Percentiles rank a stretch among this genome's conserved stretches.
These are phyloP conservation scores for Cryptomyrus ogoouensis DNA, from an alignment of 2,113 vertebrate species.

Conservation along the genomic window DNA sequence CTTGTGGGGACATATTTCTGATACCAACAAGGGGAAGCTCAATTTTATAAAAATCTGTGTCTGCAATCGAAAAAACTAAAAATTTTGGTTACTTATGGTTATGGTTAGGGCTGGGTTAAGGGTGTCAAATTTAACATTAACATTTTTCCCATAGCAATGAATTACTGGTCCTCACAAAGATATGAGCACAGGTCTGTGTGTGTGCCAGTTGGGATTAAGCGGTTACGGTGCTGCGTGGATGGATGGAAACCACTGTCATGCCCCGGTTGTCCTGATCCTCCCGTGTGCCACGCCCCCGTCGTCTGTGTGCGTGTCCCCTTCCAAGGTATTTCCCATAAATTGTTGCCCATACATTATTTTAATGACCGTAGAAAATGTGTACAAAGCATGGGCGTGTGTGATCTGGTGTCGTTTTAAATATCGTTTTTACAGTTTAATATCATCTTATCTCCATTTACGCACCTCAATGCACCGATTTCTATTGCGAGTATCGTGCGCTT, in stretches of 20 bases:
- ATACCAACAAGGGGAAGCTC: not conserved
- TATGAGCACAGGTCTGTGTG: not conserved
- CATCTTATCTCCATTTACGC: not conserved
- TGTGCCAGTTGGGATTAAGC: no score
- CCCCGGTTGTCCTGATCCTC: no score
- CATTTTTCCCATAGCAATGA: no score
- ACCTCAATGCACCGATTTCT: not conserved
- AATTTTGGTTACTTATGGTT: not conserved
- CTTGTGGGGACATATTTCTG: not conserved
- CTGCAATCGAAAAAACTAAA: not conserved
- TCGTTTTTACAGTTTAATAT: not conserved
- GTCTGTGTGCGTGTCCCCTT: not conserved
- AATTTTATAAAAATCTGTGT: not conserved
- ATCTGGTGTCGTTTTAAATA: not conserved
- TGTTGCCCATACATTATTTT: not conserved
- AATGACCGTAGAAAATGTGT: not conserved
- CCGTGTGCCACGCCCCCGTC: no score
- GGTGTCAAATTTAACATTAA: not conserved
- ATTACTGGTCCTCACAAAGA: not conserved
- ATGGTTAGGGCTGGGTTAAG: not conserved
- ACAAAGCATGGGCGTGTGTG: not conserved
- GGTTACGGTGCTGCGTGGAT: no score
- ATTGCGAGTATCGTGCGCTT: not conserved
- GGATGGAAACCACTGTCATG: no score
- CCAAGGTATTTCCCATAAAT: not conserved